Base-by-base conservation (phyloP, 1,140 invertebrate genomes). In the Daktulosphaira vitifoliae region DNA sequence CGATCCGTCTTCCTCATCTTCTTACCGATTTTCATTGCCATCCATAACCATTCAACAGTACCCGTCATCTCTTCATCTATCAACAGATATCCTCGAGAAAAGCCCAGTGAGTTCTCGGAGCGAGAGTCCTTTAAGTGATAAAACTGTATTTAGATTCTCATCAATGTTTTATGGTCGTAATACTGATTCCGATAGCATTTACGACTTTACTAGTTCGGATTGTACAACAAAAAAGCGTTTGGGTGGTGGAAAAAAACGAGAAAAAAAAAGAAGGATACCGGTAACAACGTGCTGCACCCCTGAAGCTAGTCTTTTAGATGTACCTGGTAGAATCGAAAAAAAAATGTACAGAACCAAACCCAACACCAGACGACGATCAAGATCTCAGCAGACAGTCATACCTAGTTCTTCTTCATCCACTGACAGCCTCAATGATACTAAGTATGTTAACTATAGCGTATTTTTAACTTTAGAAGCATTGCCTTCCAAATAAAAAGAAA, bases 171-270 rank as follows among this genome's bases (percentile, higher is more conserved):
- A 85, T 71, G 81, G 83, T n/a, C 69, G 68, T 11, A 77, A 85
- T 68, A 87, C 85, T 2, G 85, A 87, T 73, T 87, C 85, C 0
- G 86, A 87, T 72, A 85, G 84, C 2, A 72, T 88, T 4, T 87
- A 87, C 72, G 85, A 88, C 73, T 86, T 84, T 73, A 83, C 84
- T 7, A 87, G 84, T 73, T 85, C 84, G 1, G 86, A 87, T 72
- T 81, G 82, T 68, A 11, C n/a, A 33, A 39, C 51, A n/a, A 67
- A 54, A 18, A 69, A 69, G 59, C 64, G 68, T 25, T 59, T 68
- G 2, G 59, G 70, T 8, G n/a, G n/a, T n/a, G 52, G 65, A 49
- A 62, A 69, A n/a, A 68, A 65, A 3, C 18, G n/a, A 56, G 69
- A 69, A 65, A 65, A 68, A 13, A 66, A 65, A 38, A 38, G 68